Conservation (phyloP, 2,888 invertebrate genomes). For the Tetrapedia diversipes region DNA sequence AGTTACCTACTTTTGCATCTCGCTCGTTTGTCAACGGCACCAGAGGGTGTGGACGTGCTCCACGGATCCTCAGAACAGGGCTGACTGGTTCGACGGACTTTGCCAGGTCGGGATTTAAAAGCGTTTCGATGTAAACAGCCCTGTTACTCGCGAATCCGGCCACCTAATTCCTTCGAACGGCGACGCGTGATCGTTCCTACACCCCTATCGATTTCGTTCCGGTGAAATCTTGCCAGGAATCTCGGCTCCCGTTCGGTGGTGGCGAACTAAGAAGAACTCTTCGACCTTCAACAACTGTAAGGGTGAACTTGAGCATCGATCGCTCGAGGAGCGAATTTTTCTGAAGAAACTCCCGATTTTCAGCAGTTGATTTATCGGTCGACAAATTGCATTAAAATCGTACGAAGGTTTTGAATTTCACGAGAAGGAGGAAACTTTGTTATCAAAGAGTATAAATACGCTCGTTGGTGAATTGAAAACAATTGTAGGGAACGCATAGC, state of each 20-base stretch:
- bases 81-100: slow-evolving; percentile 20
- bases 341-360: no score
- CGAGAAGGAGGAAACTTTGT: no score
- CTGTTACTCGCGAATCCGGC: slow-evolving; percentile 65
- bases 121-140: slow-evolving; percentile 77
- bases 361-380: no score
- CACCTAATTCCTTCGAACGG: slow-evolving; percentile 64
- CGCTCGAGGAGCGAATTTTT: no score
- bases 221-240: not conserved
- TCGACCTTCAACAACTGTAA: not conserved
- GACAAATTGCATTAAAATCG: no score
- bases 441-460: no score
- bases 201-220: slow-evolving; percentile 11
- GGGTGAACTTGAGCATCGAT: no score
- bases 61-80: slow-evolving; percentile 38
- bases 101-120: slow-evolving; percentile 73
- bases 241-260: not conserved
- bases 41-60: slow-evolving; percentile 30
- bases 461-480: no score
- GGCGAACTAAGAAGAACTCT: not conserved
- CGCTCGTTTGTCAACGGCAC: slow-evolving; percentile 73
- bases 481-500: no score
- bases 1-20: slow-evolving; percentile 78
- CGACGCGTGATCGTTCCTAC: slow-evolving; percentile 36
- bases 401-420: no score